phyloP scores from a whole-genome alignment of 1,140 invertebrate species.

The Aphelenchoides besseyi region DNA sequence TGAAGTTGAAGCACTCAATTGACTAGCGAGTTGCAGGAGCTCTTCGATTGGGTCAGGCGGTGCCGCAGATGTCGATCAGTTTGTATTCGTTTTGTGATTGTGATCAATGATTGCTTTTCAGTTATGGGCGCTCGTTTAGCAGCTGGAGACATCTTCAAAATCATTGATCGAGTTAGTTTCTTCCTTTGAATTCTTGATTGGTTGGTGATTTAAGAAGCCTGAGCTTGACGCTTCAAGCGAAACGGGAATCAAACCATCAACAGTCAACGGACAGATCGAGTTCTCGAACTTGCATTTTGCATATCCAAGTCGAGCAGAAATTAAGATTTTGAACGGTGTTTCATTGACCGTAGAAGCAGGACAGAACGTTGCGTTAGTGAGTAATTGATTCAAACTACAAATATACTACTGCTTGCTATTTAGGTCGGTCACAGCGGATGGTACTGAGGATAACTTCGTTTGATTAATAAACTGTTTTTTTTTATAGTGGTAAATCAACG shows the following conservation, averaged over 20 bases:
- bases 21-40: constrained; percentile 61
- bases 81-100: no score
- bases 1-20: background rate
- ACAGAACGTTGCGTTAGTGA: constrained; percentile 82
- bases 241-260: constrained; percentile 9
- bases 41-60: constrained; percentile 27
- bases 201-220: constrained; percentile 22
- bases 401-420: no score
- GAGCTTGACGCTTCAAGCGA: constrained; percentile 6
- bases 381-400: no score
- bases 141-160: constrained; percentile 73
- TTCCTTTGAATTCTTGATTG: background rate
- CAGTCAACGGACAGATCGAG: constrained; percentile 28
- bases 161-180: constrained; percentile 70
- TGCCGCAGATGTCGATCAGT: constrained; percentile 31
- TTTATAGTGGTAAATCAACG: constrained; percentile 66
- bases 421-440: no score
- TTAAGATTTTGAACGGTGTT: constrained; percentile 74
- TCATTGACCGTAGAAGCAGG: constrained; percentile 81
- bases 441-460: no score
- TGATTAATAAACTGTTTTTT: no score
- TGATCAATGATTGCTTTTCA: no score
- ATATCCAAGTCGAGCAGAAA: constrained; percentile 26
- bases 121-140: constrained; percentile 69
- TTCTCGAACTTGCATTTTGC: constrained; percentile 26